A percentile compares a stretch with the other conserved stretches of the same genome.
These are phyloP conservation scores for Eupristina koningsbergeri DNA, from an alignment of 1,140 invertebrate genomes.

Conservation along the genomic window DNA sequence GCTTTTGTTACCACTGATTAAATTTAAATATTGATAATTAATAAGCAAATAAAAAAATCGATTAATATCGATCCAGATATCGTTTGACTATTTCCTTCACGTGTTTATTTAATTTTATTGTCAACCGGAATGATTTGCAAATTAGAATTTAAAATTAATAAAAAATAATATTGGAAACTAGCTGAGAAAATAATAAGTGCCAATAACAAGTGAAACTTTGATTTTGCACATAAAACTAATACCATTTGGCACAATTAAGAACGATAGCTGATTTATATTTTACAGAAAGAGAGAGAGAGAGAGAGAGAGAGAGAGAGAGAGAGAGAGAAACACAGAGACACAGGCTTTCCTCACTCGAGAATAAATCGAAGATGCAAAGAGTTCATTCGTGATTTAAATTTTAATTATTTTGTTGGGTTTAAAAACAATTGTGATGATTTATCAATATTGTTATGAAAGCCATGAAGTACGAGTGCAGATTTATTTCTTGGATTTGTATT, in stretches of 20 bases:
- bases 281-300: not conserved
- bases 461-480: no score
- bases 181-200: not conserved
- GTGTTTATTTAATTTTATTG: slow-evolving; percentile 19
- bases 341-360: no score
- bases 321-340: no score
- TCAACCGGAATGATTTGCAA: no score
- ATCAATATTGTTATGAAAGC: no score
- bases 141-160: not conserved
- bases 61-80: slow-evolving; percentile 32
- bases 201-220: not conserved
- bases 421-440: slow-evolving; percentile 41
- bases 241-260: no score
- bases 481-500: no score
- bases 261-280: slow-evolving; percentile 30
- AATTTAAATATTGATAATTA: slow-evolving; percentile 45
- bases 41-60: slow-evolving; percentile 33
- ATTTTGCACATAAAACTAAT: slow-evolving; percentile 14
- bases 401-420: slow-evolving; percentile 42
- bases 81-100: not conserved
- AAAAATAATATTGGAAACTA: not conserved
- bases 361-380: no score
- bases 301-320: slow-evolving; percentile 14
- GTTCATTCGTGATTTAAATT: slow-evolving; percentile 41
- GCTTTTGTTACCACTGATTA: not conserved